A percentile compares a stretch with the other conserved stretches of the same genome.
Evolutionary conservation across 2,888 invertebrate species (phyloP).

Genomic region (Linnaemya tessellans): DNA sequence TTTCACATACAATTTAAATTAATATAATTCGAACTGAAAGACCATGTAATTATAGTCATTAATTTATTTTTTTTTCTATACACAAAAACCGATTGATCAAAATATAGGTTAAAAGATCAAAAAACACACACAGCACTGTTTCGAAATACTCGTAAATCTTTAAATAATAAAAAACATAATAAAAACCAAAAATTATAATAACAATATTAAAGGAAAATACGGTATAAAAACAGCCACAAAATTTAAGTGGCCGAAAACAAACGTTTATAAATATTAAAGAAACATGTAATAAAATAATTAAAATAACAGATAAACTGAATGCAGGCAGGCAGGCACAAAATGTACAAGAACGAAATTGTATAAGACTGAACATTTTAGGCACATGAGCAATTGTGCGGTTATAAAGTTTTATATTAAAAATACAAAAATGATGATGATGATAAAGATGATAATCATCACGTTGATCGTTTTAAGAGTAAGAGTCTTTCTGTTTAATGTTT

Average conservation of each 20-base stretch:
- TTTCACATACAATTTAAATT: neutral
- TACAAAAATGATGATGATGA: conserved; percentile 33
- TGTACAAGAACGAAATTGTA: neutral
- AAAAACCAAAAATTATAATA: neutral
- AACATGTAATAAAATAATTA: neutral
- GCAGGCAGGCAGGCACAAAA: conserved; percentile 10
- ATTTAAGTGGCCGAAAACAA: neutral
- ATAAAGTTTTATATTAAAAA: conserved; percentile 7
- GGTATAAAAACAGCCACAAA: neutral
- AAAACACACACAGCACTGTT: conserved; percentile 1
- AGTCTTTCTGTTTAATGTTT: conserved; percentile 37
- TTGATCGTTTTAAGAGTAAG: conserved; percentile 52
- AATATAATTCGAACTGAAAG: neutral
- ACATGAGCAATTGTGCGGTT: conserved; percentile 6
- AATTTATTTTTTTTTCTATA: neutral
- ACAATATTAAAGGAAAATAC: neutral
- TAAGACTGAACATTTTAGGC: conserved; percentile 5
- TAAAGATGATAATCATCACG: conserved; percentile 46
- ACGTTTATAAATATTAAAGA: neutral
- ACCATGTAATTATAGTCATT: neutral
- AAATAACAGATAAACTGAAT: neutral
- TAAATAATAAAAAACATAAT: neutral
- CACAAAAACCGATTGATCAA: too few relatives aligned
- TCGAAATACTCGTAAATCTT: neutral
- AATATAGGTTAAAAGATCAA: conserved; percentile 32